Base-by-base conservation (phyloP, 2,888 invertebrate genomes). In the Palloptera scutellata region DNA sequence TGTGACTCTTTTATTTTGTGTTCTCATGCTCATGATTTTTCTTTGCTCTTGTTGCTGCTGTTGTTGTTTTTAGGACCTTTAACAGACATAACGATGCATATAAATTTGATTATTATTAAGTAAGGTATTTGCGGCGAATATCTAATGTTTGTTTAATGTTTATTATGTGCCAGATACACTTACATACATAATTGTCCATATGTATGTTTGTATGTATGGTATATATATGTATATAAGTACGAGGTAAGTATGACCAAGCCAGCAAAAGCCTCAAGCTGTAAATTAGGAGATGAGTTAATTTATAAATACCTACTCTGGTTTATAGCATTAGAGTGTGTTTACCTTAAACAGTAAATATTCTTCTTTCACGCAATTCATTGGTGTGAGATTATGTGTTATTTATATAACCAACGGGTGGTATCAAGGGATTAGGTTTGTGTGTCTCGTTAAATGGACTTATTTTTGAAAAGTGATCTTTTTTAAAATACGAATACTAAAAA, bases 1-100 rank as follows among this genome's bases (percentile, higher is more conserved):
- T 41, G 10, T 12, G 11, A 12, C 13, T 61, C 30, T n/a, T 17
- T 55, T 19, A 15, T 57, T 57, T 40, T 41, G 48, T 41, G 13
- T 48, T 19, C 64, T 48, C 30, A 54, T 17, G 42, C 41, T 20
- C 15, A 15, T 42, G 42, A n/a, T 11, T 6, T 12, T 42, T 5
- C 12, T 60, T 8, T 43, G 19, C 48, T 58, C 13, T 58, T 58
- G 57, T 19, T 13, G 51, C 52, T 52, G 17, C 41, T 20, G 58
- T 66, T 68, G 64, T 67, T 61, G 67, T 70, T 69, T 64, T 66
- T 69, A 66, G 60, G 66, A 64, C 70, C 77, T 76, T 74, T 74
- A 73, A 74, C 76, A 77, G 76, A 76, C 77, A 79, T 79, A 78
- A 78, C 78, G 78, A 76, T 79, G 79, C 78, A 77, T 77, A 77